These are phyloP conservation scores for Pseudobourletiella spinata DNA, from an alignment of 1,140 invertebrate species.

Conservation along the genomic window DNA sequence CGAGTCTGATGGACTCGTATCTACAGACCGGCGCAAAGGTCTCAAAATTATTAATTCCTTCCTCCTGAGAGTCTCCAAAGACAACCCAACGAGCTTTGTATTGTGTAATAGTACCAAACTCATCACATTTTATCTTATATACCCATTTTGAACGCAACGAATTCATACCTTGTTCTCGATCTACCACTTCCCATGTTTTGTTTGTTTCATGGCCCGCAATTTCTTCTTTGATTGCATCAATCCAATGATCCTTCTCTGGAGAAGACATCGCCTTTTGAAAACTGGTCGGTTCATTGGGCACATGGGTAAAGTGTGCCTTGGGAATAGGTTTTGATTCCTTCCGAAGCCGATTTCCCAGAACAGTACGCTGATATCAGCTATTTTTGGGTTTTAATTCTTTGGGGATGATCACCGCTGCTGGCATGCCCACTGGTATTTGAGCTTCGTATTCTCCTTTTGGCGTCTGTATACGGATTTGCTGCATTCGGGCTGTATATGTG, in stretches of 20 bases:
- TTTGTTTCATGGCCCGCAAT: slow-evolving; percentile 22
- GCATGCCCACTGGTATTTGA: too few relatives aligned
- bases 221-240: slow-evolving; percentile 34
- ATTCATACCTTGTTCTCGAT: slow-evolving; percentile 37
- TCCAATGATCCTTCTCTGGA: slow-evolving; percentile 24
- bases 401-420: too few relatives aligned
- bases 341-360: too few relatives aligned
- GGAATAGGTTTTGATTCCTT: too few relatives aligned
- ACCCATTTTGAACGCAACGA: slow-evolving; percentile 9
- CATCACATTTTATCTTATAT: slow-evolving; percentile 8
- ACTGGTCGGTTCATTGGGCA: slow-evolving; percentile 14
- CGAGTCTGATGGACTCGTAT: slow-evolving; percentile 30
- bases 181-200: slow-evolving; percentile 37
- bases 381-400: too few relatives aligned
- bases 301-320: too few relatives aligned
- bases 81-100: slow-evolving; percentile 39
- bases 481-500: too few relatives aligned
- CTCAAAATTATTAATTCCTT: slow-evolving; percentile 41
- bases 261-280: slow-evolving; percentile 27
- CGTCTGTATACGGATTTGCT: too few relatives aligned
- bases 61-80: slow-evolving; percentile 39
- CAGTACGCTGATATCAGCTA: too few relatives aligned
- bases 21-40: slow-evolving; percentile 42
- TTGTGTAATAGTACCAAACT: slow-evolving; percentile 5
- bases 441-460: too few relatives aligned